These are phyloP conservation scores for Pica pica DNA, from an alignment of 2,113 vertebrate species.

Conservation along the genomic window DNA sequence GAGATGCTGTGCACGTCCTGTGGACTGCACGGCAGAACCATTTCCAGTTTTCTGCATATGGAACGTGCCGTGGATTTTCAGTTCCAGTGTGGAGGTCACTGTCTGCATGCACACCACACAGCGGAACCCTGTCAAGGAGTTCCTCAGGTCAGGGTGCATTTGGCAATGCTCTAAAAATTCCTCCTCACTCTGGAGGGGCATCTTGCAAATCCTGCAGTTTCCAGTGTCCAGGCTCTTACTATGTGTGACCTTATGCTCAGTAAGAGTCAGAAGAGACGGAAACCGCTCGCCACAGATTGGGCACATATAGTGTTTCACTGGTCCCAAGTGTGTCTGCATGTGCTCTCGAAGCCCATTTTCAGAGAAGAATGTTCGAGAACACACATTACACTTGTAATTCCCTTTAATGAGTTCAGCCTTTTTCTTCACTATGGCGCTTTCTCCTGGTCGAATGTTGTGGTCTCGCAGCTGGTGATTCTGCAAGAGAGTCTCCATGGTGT, in stretches of 20 bases:
- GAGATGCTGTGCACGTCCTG: slow-evolving; percentile 71
- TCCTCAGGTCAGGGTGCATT: slow-evolving; percentile 97
- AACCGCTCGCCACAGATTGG: slow-evolving; percentile 98
- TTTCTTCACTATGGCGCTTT: slow-evolving; percentile 91
- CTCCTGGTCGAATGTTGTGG: slow-evolving; percentile 96
- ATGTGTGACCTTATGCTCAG: slow-evolving; percentile 98
- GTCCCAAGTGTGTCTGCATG: slow-evolving; percentile 97
- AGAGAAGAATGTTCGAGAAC: slow-evolving; percentile 97
- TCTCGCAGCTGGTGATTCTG: slow-evolving; percentile 96
- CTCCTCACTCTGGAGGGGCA: slow-evolving; percentile 96
- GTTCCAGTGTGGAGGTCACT: slow-evolving; percentile 96
- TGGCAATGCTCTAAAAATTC: slow-evolving; percentile 99
- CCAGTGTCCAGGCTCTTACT: slow-evolving; percentile 98
- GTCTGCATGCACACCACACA: slow-evolving; percentile 99
- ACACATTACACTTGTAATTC: slow-evolving; percentile 98
- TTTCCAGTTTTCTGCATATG: slow-evolving; percentile 98
- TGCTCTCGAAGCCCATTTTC: slow-evolving; percentile 95
- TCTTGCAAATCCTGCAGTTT: slow-evolving; percentile 97
- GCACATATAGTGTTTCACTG: slow-evolving; percentile 99
- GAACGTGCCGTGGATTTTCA: slow-evolving; percentile 99
- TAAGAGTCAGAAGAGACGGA: slow-evolving; percentile 95
- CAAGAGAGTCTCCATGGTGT: slow-evolving; percentile 97
- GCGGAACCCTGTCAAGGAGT: slow-evolving; percentile 97
- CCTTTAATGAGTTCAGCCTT: slow-evolving; percentile 98
- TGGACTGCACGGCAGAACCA: slow-evolving; percentile 73